Percentiles rank a stretch among this genome's conserved stretches.
Evolutionary conservation across 2,888 invertebrate genomes (phyloP).

Genomic region (Coelinius sp.): DNA sequence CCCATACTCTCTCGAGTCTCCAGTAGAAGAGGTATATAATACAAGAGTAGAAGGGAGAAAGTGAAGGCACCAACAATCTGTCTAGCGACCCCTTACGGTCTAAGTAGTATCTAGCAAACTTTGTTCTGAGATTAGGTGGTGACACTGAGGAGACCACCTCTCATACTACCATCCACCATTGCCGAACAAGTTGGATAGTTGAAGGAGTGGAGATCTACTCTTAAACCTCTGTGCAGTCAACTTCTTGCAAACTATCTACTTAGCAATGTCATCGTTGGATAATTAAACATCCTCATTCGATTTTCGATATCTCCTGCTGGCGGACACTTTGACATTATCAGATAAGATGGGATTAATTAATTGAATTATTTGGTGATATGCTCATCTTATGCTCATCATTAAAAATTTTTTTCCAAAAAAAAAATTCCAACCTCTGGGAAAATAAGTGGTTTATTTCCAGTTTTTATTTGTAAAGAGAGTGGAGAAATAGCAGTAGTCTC

Average conservation of each 20-base stretch:
- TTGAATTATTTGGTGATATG: not conserved
- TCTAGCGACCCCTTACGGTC: slow-evolving; percentile 56
- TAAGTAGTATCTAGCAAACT: slow-evolving; percentile 52
- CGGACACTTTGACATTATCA: not conserved
- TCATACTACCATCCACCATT: not conserved
- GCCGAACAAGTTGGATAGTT: slow-evolving; percentile 14
- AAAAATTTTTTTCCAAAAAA: too few relatives aligned
- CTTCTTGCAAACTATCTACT: slow-evolving; percentile 36
- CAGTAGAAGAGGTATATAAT: not conserved
- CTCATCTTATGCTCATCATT: not conserved
- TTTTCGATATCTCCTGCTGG: not conserved
- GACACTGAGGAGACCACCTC: slow-evolving; percentile 25
- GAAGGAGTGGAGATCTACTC: slow-evolving; percentile 4
- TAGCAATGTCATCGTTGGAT: slow-evolving; percentile 37
- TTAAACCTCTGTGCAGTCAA: slow-evolving; percentile 22
- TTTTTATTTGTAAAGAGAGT: not conserved
- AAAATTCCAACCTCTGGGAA: not conserved
- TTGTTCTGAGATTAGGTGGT: slow-evolving; percentile 52
- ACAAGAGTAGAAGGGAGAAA: not conserved
- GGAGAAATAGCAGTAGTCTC: not conserved
- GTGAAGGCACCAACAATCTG: slow-evolving; percentile 51
- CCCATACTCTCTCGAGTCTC: slow-evolving; percentile 15
- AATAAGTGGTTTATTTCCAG: too few relatives aligned
- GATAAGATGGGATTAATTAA: not conserved
- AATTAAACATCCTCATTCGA: slow-evolving; percentile 8